Evolutionary conservation across 2,113 vertebrate species (phyloP), one percentile per base, ranked within the genome.

Genomic region (Heliornis fulica): DNA sequence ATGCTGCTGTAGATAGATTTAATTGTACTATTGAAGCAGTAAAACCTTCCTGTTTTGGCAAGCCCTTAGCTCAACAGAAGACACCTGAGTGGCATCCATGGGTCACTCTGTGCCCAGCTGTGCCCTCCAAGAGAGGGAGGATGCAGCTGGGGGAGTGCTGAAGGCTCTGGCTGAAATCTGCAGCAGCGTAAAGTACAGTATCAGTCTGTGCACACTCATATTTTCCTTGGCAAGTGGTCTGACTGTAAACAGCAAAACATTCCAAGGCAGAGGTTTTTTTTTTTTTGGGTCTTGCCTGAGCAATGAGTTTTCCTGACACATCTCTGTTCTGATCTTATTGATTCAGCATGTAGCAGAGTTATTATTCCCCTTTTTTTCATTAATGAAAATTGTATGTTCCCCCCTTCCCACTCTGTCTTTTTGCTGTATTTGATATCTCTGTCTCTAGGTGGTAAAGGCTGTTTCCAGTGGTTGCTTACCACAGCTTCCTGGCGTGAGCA

Each of bases 371-470:
- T 43, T 66, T 86, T 83, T 86, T 88, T 87, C 40, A 64, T 87
- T 92, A 70, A 72, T 83, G 40, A 84, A 93, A 75, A 71, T 79
- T 72, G 70, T 64, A 69, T n/a, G 34, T 7, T 41, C 41, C 46
- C 48, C 57, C 20, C 4, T 21, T 11, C 10, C 45, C 45, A 45
- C 43, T 9, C 16, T 5, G 3, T 17, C 29, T 34, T 70, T 74
- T 89, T 32, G 50, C 77, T 96, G 76, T 54, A 77, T 87, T 88
- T 95, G 81, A 92, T 29, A 14, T 77, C 83, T 94, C 81, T 94
- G 89, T 95, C 91, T 92, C 69, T 96, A 85, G 86, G 89, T 91
- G 90, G 86, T 88, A 97, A 81, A 93, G 89, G 90, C 68, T 87
- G 69, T 94, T 95, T 92, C 83, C 87, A 89, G 79, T 45, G 19